These are phyloP conservation scores for Nemopilema nomurai DNA, from an alignment of 30 jellyfish, hydroid and myxozoan species.

Conservation along the genomic window DNA sequence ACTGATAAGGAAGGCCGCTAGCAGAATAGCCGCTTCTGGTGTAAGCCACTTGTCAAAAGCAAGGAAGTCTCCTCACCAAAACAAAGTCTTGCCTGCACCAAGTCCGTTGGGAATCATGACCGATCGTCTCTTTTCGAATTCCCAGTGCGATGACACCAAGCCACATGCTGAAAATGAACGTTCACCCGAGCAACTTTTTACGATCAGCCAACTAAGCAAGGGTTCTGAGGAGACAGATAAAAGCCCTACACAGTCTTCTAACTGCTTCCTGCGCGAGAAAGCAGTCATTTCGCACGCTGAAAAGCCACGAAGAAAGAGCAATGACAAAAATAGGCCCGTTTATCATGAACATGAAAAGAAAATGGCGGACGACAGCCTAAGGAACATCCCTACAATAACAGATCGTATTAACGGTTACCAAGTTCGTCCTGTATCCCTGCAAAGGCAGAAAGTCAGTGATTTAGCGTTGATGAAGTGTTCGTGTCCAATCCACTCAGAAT, in stretches of 20 bases:
- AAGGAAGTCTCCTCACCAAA: not conserved
- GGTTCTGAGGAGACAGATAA: too few species aligned
- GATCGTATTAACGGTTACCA: not conserved
- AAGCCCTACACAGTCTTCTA: too few species aligned
- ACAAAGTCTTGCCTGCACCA: not conserved
- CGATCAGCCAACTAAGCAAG: not conserved
- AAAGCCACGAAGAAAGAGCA: too few species aligned
- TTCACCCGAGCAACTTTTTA: not conserved
- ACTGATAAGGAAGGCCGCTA: not conserved
- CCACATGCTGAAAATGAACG: not conserved
- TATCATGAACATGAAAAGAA: too few species aligned
- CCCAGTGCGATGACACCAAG: not conserved
- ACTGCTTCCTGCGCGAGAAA: too few species aligned
- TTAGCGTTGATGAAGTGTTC: not conserved
- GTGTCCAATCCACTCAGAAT: not conserved
- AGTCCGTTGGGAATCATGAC: not conserved
- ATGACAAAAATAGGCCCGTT: too few species aligned
- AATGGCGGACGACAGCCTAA: too few species aligned
- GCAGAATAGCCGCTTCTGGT: not conserved
- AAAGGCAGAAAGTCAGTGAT: not conserved
- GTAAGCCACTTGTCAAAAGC: not conserved
- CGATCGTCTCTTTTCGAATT: not conserved
- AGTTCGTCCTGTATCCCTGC: not conserved
- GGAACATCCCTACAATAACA: too few species aligned
- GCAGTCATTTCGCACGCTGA: too few species aligned